Evolutionary conservation across 2,113 vertebrate genomes (phyloP).

Genomic region (Zonotrichia leucophrys): DNA sequence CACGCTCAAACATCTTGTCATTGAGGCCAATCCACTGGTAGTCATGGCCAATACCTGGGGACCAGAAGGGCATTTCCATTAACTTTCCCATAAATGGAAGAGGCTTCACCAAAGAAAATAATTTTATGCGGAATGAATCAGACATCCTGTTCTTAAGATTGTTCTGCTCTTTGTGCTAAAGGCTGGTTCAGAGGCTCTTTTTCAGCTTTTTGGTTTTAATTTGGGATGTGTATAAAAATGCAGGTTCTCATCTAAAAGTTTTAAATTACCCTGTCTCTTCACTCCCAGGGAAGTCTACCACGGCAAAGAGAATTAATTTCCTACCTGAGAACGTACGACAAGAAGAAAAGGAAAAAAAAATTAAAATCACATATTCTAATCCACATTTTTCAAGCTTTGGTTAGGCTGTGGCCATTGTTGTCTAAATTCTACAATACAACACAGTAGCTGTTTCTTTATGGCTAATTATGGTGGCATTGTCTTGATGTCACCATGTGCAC

Average conservation of each 20-base stretch:
- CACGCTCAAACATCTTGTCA: slow-evolving; percentile 97
- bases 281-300: background rate
- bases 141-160: slow-evolving; percentile 29
- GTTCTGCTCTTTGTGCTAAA: background rate
- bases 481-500: background rate
- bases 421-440: background rate
- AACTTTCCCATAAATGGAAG: slow-evolving; percentile 52
- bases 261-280: background rate
- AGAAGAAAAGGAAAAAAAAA: background rate
- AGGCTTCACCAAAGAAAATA: slow-evolving; percentile 6
- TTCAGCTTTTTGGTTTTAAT: background rate
- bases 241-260: background rate
- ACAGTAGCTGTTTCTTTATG: background rate
- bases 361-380: background rate
- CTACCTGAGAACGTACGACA: background rate
- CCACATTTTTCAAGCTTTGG: background rate
- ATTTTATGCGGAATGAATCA: slow-evolving; percentile 58
- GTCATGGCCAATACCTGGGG: slow-evolving; percentile 91
- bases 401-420: background rate
- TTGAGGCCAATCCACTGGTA: slow-evolving; percentile 99
- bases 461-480: background rate
- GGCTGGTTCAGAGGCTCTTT: background rate
- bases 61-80: slow-evolving; percentile 42
- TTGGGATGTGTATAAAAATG: background rate
- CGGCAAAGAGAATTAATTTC: background rate